Base-by-base conservation (phyloP, 1,140 invertebrate genomes). In the Bursaphelenchus mucronatus region DNA sequence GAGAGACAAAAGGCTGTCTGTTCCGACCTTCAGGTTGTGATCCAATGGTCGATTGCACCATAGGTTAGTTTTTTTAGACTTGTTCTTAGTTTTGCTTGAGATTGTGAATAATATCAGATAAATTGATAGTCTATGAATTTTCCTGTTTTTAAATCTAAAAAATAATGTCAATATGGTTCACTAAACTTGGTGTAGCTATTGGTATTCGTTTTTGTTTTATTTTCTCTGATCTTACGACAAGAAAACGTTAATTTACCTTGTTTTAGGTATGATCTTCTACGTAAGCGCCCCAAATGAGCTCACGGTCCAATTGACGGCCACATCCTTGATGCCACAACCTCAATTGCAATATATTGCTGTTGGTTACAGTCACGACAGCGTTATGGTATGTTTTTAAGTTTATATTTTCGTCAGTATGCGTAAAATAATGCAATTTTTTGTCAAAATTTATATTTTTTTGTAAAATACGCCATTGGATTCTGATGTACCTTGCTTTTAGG, bases 21-120 rank as follows among this genome's bases (percentile, higher is more conserved):
- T 76, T 76, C 66, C 68, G 70, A 57, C 75, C 75, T 0, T 49
- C 67, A 15, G 75, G 75, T 0, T 76, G 75, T 47, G 64, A 76
- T 63, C 75, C 75, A 13, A 64, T 55, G 43, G 44, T 73, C 9
- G 75, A 76, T 63, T 76, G 75, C 45, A 76, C 75, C 44, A 68
- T 77, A 30, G 68, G 64, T 64, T 17, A 3, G 43, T 58, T 17
- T 4, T 58, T 61, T 61, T 13, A 30, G 1, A 17, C 5, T 11
- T 51, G 1, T 59, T 11, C 8, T 54, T 21, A 7, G 7, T 13
- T 15, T 11, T 19, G 2, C 8, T 54, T 1, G 11, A 54, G 39
- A 54, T 21, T 11, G 8, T 21, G 11, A 30, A 30, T 8, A 54
- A 54, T 21, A 54, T n/a, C 30, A 30, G 30, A 5, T 3, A 5